A percentile compares a stretch with the other conserved stretches of the same genome.
These are phyloP conservation scores for Trichechus manatus DNA, from an alignment of 2,113 vertebrate species.

Conservation along the genomic window DNA sequence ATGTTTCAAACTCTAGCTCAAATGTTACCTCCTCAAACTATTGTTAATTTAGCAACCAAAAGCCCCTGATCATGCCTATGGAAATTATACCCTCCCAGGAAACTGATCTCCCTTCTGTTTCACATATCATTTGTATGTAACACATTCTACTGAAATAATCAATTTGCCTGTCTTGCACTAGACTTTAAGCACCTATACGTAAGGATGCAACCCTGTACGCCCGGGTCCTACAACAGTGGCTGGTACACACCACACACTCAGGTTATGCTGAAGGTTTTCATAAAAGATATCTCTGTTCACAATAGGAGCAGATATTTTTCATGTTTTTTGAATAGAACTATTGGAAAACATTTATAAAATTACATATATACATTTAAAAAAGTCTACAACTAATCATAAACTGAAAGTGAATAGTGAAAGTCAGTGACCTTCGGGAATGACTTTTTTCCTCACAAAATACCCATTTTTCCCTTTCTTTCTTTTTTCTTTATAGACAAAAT, in stretches of 20 bases:
- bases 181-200: not conserved
- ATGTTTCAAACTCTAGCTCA: not conserved
- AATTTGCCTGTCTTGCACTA: not conserved
- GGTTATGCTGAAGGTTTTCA: not conserved
- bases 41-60: not conserved
- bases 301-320: not conserved
- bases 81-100: not conserved
- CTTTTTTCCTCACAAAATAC: not conserved
- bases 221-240: not conserved
- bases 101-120: not conserved
- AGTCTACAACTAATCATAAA: not conserved
- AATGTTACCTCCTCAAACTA: not conserved
- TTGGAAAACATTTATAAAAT: not conserved
- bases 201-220: not conserved
- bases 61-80: not conserved
- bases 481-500: constrained; percentile 12
- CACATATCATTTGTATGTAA: not conserved
- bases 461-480: not conserved
- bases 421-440: not conserved
- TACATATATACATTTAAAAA: not conserved
- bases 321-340: not conserved
- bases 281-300: not conserved
- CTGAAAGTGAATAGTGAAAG: not conserved
- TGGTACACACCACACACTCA: not conserved
- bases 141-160: not conserved